Evolutionary conservation across 2,888 invertebrate genomes (phyloP).

Genomic region (Bruchidius siliquastri): DNA sequence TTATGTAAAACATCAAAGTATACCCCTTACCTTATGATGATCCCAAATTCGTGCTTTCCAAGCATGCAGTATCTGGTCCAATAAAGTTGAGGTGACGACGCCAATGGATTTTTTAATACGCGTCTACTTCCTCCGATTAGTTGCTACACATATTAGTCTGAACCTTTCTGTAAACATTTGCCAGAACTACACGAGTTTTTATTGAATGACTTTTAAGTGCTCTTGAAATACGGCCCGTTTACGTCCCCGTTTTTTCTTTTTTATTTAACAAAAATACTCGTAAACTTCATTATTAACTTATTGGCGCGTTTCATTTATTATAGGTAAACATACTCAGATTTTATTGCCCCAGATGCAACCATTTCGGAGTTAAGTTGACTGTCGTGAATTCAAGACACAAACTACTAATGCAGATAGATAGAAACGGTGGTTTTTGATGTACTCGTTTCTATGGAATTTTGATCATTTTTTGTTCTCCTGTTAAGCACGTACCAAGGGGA

Average conservation of each 20-base stretch:
- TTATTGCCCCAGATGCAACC: not conserved
- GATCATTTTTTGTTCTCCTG: too few relatives aligned
- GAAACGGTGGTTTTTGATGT: too few relatives aligned
- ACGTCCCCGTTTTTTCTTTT: not conserved
- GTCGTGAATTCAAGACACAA: too few relatives aligned
- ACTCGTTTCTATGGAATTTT: too few relatives aligned
- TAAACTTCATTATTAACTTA: conserved; percentile 2
- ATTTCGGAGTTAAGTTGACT: too few relatives aligned
- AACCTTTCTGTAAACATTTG: conserved; percentile 22
- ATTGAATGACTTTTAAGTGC: conserved; percentile 1
- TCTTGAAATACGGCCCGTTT: not conserved
- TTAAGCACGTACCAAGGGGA: too few relatives aligned
- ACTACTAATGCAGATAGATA: too few relatives aligned
- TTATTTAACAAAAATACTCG: not conserved
- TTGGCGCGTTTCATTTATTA: not conserved
- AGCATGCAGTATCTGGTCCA: too few relatives aligned
- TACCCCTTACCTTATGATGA: too few relatives aligned
- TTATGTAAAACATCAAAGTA: too few relatives aligned
- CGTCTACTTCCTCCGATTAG: conserved; percentile 31
- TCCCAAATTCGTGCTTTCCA: too few relatives aligned
- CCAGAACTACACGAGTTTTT: conserved; percentile 13
- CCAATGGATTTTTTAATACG: not conserved
- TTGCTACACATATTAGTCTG: conserved; percentile 19
- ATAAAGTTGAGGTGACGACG: not conserved
- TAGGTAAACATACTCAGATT: not conserved